Base-by-base conservation (phyloP, 1,140 invertebrate species). In the Chironomus tepperi region DNA sequence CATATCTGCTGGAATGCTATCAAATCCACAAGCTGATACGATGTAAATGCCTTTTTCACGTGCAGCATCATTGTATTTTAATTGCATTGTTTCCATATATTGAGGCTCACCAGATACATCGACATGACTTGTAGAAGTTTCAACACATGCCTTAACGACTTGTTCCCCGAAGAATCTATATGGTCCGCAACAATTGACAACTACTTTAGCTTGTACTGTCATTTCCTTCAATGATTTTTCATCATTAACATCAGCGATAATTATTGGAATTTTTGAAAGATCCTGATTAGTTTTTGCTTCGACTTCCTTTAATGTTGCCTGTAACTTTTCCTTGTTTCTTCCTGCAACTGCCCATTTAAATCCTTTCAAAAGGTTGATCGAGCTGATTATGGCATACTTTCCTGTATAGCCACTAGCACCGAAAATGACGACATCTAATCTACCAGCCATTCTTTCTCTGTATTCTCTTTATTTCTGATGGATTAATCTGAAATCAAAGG, bases 21-120 rank as follows among this genome's bases (percentile, higher is more conserved):
- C 96, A 80, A 96, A 93, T 1, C 96, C 96, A 84, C 95, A 97
- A 12, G 94, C 90, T 77, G 92, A 94, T 12, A 98, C 83, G 9
- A 98, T 84, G 79, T 93, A 96, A 0, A 96, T 85, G 6, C 85
- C 89, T 18, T 90, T 90, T 74, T 94, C 88, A 79, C 89, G 83
- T 0, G 97, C 96, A 73, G 85, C 81, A 74, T 89, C 84, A 78
- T 93, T 85, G 81, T 97, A 96, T 77, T 91, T 84, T 65, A 95
- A 79, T 80, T 95, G 92, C 85, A 97, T 93, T 21, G 78, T 84
- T 83, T 98, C 94, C 81, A 98, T 90, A 79, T 89, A 98, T 89
- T 96, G 81, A 1, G 94, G 91, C 83, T 98, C 96, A 12, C 93
- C 96, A 81, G 89, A 93, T n/a, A 98, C 89, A 84, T 99, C 97